Percentiles rank a stretch among this genome's conserved stretches.
These are phyloP conservation scores for Parasteatoda lunata DNA, from an alignment of 2,888 invertebrate species.

Conservation along the genomic window DNA sequence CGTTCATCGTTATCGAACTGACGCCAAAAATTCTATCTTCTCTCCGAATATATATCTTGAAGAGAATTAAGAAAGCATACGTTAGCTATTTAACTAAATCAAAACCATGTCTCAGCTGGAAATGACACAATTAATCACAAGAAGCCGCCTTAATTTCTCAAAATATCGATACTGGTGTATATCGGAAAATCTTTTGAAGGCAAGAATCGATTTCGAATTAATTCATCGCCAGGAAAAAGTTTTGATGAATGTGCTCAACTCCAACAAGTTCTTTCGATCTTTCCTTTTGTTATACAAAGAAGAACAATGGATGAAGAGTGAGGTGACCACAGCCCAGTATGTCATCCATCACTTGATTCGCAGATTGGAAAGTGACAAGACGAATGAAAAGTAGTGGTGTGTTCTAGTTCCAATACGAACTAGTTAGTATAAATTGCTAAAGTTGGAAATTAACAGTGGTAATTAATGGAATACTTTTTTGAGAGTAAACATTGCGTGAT, in stretches of 20 bases:
- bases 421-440: too few relatives aligned
- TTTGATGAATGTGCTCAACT: neutral
- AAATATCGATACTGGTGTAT: neutral
- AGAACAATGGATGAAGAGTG: neutral
- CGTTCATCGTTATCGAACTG: neutral
- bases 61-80: neutral
- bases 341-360: neutral
- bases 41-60: neutral
- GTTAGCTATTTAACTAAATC: neutral
- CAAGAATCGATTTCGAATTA: neutral
- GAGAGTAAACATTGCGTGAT: too few relatives aligned
- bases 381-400: too few relatives aligned
- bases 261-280: neutral
- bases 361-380: too few relatives aligned
- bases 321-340: neutral
- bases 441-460: too few relatives aligned
- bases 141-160: neutral
- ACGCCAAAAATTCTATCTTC: neutral
- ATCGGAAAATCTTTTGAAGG: neutral
- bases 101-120: neutral
- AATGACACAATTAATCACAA: slow-evolving; percentile 1
- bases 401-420: too few relatives aligned
- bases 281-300: neutral
- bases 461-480: too few relatives aligned
- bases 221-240: neutral